phyloP scores from a whole-genome alignment of 2,113 vertebrate genomes.

The Heterochromis multidens region DNA sequence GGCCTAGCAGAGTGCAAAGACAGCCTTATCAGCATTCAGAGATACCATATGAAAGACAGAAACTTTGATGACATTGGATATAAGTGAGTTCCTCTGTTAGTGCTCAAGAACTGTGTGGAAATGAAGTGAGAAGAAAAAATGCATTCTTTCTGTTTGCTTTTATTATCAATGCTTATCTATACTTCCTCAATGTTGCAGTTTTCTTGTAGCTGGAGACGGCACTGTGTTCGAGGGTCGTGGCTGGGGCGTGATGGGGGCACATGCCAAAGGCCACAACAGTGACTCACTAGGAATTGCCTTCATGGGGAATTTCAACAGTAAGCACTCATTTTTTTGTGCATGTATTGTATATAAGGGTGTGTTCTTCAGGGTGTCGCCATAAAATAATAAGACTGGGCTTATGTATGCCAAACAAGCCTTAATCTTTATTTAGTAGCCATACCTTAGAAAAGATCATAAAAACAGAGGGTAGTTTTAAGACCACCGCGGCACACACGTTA shows the following conservation, averaged over 20 bases:
- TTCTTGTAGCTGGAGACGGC: conserved; percentile 77
- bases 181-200: conserved; percentile 58
- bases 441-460: not conserved
- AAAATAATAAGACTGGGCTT: not conserved
- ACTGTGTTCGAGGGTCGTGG: conserved; percentile 79
- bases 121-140: not conserved
- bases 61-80: conserved; percentile 77
- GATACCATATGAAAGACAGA: conserved; percentile 56
- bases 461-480: not conserved
- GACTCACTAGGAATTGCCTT: conserved; percentile 79
- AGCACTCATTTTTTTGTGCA: not conserved
- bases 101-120: not conserved
- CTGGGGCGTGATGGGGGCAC: conserved; percentile 76
- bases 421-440: not conserved
- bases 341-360: not conserved
- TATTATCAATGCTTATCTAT: not conserved
- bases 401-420: not conserved
- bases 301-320: conserved; percentile 79
- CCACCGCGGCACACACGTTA: not conserved
- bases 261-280: conserved; percentile 73
- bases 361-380: not conserved
- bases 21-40: conserved; percentile 60
- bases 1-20: conserved; percentile 7
- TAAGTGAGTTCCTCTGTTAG: conserved; percentile 63
- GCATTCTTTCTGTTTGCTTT: not conserved